Conservation (phyloP, 2,888 invertebrate species). For the Scrobipalpa atriplicella region DNA sequence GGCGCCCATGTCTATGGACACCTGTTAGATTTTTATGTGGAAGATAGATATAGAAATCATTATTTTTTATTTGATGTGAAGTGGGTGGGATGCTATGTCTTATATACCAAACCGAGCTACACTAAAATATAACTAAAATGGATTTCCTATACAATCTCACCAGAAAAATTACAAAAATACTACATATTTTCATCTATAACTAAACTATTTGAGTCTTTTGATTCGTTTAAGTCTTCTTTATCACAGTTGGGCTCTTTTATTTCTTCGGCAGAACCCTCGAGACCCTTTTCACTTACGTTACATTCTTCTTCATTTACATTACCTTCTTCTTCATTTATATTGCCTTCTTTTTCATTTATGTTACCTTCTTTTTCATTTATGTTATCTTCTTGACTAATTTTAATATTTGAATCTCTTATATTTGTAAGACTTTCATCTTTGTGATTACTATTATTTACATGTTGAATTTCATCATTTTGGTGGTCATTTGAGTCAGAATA, state of each 20-base stretch:
- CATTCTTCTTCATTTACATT: not conserved
- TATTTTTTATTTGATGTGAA: not conserved
- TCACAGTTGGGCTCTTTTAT: conserved; percentile 39
- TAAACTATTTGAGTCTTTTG: conserved; percentile 51
- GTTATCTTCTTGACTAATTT: not conserved
- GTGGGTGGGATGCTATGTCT: not conserved
- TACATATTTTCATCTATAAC: conserved; percentile 55
- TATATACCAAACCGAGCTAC: not conserved
- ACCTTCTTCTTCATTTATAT: not conserved
- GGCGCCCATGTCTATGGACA: too few species aligned
- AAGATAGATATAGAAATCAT: too few species aligned
- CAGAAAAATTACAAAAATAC: conserved; percentile 26
- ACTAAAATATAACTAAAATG: not conserved
- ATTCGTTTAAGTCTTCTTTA: conserved; percentile 50
- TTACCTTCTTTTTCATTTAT: not conserved
- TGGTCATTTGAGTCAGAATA: conserved; percentile 22
- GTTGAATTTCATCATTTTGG: not conserved
- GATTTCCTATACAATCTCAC: not conserved
- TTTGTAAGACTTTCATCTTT: not conserved
- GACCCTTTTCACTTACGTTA: not conserved
- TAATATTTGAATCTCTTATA: not conserved
- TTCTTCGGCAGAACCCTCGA: conserved; percentile 28
- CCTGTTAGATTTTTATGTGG: too few species aligned
- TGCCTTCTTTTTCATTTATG: too few species aligned
- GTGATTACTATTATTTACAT: not conserved